Base-by-base conservation (phyloP, 2,888 invertebrate genomes). In the Limnephilus lunatus region DNA sequence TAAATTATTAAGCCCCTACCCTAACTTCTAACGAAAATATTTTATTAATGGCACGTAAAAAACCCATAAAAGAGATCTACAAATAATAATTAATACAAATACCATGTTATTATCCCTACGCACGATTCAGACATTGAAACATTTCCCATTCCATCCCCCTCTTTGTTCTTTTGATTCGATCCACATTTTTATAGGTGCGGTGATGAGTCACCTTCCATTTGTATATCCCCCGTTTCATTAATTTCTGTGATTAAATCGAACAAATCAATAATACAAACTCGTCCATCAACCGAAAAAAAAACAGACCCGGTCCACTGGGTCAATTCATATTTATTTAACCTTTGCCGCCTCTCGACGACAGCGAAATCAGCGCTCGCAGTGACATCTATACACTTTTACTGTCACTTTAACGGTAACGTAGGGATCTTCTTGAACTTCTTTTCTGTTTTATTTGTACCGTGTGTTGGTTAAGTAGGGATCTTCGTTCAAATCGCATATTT, bases 141-240 rank as follows among this genome's bases (percentile, higher is more conserved):
- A 68, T 68, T 68, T 25, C n/a, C 68, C n/a, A 68, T 68, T 9
- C 25, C 25, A 68, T 68, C 30, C n/a, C 35, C 89, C 89, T 30
- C n/a, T 35, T 14, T 25, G n/a, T 80, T 81, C 19, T 11, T 80
- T 53, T 31, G 68, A 80, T 89, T 81, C 89, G 89, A 80, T 35
- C 80, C 89, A 39, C 31, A n/a, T 44, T 44, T 87, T 44, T 81
- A 44, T 87, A 87, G 89, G 89, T 89, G 89, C 81, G 89, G 35
- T 31, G 89, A 81, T 89, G 89, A 89, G n/a, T 89, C 80, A 89
- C 35, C 89, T 14, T 44, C 30, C 89, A 35, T 89, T 89, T 80
- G 25, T 30, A 14, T 25, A n/a, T 81, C 80, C 19, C 25, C 80
- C n/a, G 19, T 81, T 89, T n/a, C n/a, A 81, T 39, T 39, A 39